Conservation (phyloP, 1,140 invertebrate species). For the Caerostris extrusa region DNA sequence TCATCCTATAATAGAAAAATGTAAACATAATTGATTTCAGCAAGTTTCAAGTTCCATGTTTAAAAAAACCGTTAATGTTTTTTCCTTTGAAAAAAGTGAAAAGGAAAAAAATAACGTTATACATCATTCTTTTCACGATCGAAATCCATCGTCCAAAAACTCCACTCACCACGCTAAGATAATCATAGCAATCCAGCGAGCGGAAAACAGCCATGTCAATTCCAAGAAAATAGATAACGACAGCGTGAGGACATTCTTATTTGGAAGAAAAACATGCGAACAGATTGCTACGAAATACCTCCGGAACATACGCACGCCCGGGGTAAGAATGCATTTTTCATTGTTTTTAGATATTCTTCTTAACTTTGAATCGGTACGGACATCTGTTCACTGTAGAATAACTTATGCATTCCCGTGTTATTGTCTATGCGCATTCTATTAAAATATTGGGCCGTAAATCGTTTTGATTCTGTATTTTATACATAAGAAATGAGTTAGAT, state of each 20-base stretch:
- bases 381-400: slow-evolving; percentile 56
- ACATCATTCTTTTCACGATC: too few species aligned
- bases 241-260: not conserved
- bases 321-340: slow-evolving; percentile 48
- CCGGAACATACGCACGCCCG: not conserved
- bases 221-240: not conserved
- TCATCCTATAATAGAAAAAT: too few species aligned
- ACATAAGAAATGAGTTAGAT: slow-evolving; percentile 64
- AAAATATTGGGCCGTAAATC: slow-evolving; percentile 58
- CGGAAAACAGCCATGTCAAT: not conserved
- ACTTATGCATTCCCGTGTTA: slow-evolving; percentile 54
- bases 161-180: too few species aligned
- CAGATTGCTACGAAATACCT: not conserved
- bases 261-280: not conserved
- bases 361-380: not conserved
- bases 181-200: too few species aligned
- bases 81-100: too few species aligned
- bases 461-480: slow-evolving; percentile 70
- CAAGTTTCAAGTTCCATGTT: too few species aligned
- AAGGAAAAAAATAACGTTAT: too few species aligned
- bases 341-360: slow-evolving; percentile 43
- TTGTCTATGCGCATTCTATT: slow-evolving; percentile 65
- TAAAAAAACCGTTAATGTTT: too few species aligned
- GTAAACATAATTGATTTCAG: too few species aligned
- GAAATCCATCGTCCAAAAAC: too few species aligned